Base-by-base conservation (phyloP, 1,140 invertebrate genomes). In the Elysia chlorotica region DNA sequence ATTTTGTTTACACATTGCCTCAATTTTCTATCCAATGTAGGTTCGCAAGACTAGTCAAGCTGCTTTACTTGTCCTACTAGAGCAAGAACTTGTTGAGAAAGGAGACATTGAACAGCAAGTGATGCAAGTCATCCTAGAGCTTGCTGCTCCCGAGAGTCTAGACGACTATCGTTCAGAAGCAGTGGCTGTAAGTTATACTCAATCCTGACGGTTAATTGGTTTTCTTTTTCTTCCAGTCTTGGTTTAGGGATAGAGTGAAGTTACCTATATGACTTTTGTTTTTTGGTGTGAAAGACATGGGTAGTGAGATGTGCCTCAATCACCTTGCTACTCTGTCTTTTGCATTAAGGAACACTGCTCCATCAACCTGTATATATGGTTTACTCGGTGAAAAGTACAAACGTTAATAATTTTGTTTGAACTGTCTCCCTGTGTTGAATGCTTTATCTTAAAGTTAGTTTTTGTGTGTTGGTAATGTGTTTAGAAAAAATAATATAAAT, bases 261-360 rank as follows among this genome's bases (percentile, higher is more conserved):
- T n/a, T n/a, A n/a, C n/a, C n/a, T n/a, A n/a, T n/a, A n/a, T n/a
- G n/a, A n/a, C n/a, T n/a, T n/a, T n/a, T 23, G 53, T 56, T 65
- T 66, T 69, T 41, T 76, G 74, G 65, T 83, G 85, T 94, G 94
- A 95, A 95, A 95, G 94, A 95, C 94, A 95, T 94, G 93, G 93
- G 94, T 95, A 95, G 93, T 95, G 94, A 95, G 93, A 95, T 94
- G 93, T 91, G 89, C 28, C 76, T 79, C 79, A 82, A 62, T 83
- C 91, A 90, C 93, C 93, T 95, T 93, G 93, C 93, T 95, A 94
- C 91, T 92, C 93, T 95, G 94, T 95, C 93, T 94, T 95, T 95
- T 93, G 78, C 76, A 79, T 57, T 57, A 76, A 54, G 63, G 54
- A 21, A 56, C 59, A 65, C 35, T 37, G 2, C 5, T 14, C 30